Evolutionary conservation across 2,113 vertebrate species (phyloP), one percentile per base, ranked within the genome.

Genomic region (Tretioscincus oriximinensis): DNA sequence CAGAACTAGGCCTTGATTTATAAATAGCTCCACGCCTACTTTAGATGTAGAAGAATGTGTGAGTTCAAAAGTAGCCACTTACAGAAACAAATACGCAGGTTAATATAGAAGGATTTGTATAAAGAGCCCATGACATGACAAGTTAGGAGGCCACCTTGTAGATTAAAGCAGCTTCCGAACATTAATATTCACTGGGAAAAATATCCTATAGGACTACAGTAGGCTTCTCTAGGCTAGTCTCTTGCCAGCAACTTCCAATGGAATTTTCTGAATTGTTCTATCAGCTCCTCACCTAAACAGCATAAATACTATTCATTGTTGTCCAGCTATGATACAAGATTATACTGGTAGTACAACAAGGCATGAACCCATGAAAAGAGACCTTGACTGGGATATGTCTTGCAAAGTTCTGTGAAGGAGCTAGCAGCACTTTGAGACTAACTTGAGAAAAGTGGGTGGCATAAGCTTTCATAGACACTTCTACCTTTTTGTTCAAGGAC

Each of bases 21-120:
- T 93, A 92, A 93, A 93, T 88, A 88, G 83, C 71, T 86, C 91
- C 93, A 93, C 90, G 91, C 90, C 93, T 92, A 90, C 84, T 86
- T 87, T 41, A 88, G 80, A 81, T 31, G 68, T 78, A 76, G 83
- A 64, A 89, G 79, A 82, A 85, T 87, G 85, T 90, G 88, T 80
- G 90, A 87, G 83, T 85, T 84, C 77, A 86, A 86, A 80, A 87
- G 69, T 75, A 83, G 85, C 86, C 84, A 77, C 78, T 84, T 85
- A 86, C 70, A 82, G 81, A 68, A 86, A 81, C 78, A 77, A 89
- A 92, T 88, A 84, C 80, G 86, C 83, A 88, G 45, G 68, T 88
- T 81, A 86, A 79, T 26, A 31, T 26, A 83, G 85, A 82, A 88
- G 81, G 76, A 86, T 76, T 92, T 81, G 72, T 77, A 70, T 81